Evolutionary conservation across 2,797 vertebrate genomes (phyloP).

Genomic region (Syndactyla subalaris): DNA sequence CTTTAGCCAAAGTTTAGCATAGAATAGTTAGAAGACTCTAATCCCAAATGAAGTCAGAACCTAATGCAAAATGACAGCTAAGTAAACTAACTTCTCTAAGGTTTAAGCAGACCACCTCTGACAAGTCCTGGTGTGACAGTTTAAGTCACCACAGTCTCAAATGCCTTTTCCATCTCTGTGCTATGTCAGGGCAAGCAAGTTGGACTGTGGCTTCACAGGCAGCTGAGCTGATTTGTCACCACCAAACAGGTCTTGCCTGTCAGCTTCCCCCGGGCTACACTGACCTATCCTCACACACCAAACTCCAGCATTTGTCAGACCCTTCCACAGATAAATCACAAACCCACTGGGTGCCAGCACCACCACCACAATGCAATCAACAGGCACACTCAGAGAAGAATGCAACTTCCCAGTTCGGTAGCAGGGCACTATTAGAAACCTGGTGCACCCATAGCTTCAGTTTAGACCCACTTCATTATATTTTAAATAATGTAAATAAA

Average conservation of each 20-base stretch:
- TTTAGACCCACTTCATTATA: neutral
- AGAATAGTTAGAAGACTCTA: neutral
- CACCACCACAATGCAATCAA: neutral
- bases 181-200: neutral
- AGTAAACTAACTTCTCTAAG: neutral
- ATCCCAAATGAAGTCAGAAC: neutral
- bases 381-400: neutral
- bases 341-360: neutral
- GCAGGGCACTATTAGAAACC: neutral
- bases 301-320: neutral
- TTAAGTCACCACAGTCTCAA: neutral
- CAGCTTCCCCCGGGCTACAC: neutral
- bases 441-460: neutral
- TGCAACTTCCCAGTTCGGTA: fast-evolving
- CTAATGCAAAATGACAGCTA: neutral
- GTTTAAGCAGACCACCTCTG: neutral
- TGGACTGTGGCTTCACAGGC: neutral
- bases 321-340: neutral
- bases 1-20: neutral
- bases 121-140: neutral
- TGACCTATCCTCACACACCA: neutral
- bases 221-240: neutral
- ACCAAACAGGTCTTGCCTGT: neutral
- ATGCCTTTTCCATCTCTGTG: neutral
- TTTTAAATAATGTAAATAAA: neutral